Conservation (phyloP, 2,888 invertebrate species). For the Hololepta plana region DNA sequence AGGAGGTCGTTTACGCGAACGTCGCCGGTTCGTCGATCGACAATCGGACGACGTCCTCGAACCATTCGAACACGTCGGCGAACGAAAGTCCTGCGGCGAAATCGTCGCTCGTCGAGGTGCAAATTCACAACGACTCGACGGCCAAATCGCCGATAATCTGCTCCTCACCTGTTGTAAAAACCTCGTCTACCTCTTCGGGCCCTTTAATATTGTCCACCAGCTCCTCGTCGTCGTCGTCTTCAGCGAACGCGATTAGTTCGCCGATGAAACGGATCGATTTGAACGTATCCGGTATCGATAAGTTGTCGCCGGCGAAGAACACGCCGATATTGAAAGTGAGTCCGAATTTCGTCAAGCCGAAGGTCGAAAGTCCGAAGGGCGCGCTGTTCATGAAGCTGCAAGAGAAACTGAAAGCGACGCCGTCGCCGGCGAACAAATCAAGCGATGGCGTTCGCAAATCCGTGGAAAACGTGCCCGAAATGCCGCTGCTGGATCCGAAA, state of each 20-base stretch:
- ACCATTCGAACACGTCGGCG: constrained; percentile 1
- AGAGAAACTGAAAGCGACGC: constrained; percentile 21
- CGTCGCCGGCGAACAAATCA: constrained; percentile 11
- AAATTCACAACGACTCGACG: constrained; percentile 1
- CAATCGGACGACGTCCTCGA: too few relatives aligned
- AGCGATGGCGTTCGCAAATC: constrained; percentile 5
- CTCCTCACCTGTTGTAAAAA: neutral
- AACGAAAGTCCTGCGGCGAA: too few relatives aligned
- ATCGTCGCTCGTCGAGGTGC: neutral
- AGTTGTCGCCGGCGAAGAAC: constrained; percentile 17
- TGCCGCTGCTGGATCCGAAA: constrained; percentile 22
- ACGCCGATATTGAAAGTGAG: constrained; percentile 36
- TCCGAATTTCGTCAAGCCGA: constrained; percentile 32
- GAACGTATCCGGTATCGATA: too few relatives aligned
- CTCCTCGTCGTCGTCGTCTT: too few relatives aligned
- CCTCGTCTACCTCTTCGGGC: neutral
- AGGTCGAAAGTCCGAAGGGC: constrained; percentile 16
- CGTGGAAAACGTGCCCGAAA: constrained; percentile 23
- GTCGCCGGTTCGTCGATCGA: constrained; percentile 9
- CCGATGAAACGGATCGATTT: too few relatives aligned
- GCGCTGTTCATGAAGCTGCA: constrained; percentile 22
- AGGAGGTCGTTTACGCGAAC: constrained; percentile 18
- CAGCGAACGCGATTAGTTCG: constrained; percentile 6
- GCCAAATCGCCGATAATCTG: constrained; percentile 1
- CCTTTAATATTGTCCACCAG: too few relatives aligned